Evolutionary conservation across 2,113 vertebrate genomes (phyloP).

Genomic region (Leptodactylus fuscus): DNA sequence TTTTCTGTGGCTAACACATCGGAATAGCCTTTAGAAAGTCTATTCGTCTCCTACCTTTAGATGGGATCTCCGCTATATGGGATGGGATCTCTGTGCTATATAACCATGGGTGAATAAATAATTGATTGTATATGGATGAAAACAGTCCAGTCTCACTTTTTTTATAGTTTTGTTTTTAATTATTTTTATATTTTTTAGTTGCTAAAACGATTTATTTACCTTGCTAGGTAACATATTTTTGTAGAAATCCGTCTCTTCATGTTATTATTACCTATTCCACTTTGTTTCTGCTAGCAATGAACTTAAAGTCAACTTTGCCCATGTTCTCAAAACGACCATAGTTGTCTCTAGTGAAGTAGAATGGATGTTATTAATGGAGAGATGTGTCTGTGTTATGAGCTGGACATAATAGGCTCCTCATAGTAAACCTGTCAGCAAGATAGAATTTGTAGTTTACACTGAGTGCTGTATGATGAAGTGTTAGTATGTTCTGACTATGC

Average conservation of each 20-base stretch:
- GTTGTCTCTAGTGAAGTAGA: not conserved
- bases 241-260: not conserved
- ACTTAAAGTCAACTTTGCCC: not conserved
- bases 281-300: not conserved
- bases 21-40: no score
- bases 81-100: no score
- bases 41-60: no score
- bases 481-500: not conserved
- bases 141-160: not conserved
- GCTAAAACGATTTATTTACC: no score
- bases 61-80: no score
- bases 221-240: not conserved
- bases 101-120: no score
- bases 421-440: constrained; percentile 3
- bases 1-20: no score
- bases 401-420: not conserved
- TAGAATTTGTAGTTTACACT: not conserved
- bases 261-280: not conserved
- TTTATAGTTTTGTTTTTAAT: not conserved
- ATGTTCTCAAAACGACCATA: not conserved
- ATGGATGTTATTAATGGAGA: not conserved
- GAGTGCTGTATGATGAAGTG: not conserved
- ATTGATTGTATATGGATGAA: not conserved
- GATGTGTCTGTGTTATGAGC: not conserved
- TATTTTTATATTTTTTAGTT: not conserved